These are phyloP conservation scores for Ricordea florida DNA, from an alignment of 92 coral and sea anemone species.

Conservation along the genomic window DNA sequence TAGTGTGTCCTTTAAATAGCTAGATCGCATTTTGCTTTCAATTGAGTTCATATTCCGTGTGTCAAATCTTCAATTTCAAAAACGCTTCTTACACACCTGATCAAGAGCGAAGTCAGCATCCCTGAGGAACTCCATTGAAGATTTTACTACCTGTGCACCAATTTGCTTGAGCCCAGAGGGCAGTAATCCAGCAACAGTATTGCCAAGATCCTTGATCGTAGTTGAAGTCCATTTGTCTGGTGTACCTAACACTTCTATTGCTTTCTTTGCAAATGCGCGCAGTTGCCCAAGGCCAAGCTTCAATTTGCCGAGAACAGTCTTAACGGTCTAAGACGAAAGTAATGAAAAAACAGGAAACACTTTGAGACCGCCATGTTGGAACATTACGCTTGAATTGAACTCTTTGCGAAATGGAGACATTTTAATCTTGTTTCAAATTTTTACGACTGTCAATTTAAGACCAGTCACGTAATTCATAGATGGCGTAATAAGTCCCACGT, in stretches of 20 bases:
- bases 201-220: conserved; percentile 79
- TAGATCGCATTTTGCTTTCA: no score
- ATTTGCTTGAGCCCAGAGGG: conserved; percentile 88
- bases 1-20: no score
- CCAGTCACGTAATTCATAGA: no score
- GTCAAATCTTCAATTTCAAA: no score
- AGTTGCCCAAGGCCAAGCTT: conserved; percentile 78
- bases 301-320: conserved; percentile 59
- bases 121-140: conserved; percentile 66
- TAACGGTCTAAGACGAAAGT: conserved; percentile 34
- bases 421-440: no score
- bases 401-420: background rate
- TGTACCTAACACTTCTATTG: conserved; percentile 73
- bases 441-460: no score
- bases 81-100: conserved; percentile 53
- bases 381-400: background rate
- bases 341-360: background rate
- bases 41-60: no score
- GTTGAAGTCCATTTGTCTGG: conserved; percentile 84
- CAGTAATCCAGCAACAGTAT: conserved; percentile 70
- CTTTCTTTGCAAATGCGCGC: conserved; percentile 75
- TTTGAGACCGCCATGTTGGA: background rate
- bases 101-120: conserved; percentile 68
- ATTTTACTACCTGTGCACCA: conserved; percentile 60
- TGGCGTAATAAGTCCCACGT: no score